Evolutionary conservation across 1,140 invertebrate genomes (phyloP).

Genomic region (Caenorhabditis elegans): WBcel235 BX284605.5:2284501-2285000

Average conservation of each 20-base stretch:
- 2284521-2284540: not conserved
- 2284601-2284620: not conserved
- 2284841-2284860: conserved; percentile 8
- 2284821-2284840: not conserved
- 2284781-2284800: not conserved
- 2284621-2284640: not conserved
- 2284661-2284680: not conserved
- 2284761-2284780: not conserved
- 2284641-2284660: not conserved
- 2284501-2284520: not conserved
- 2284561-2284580: not conserved
- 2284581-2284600: not conserved
- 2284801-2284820: not conserved
- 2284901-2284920: too few relatives aligned
- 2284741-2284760: not conserved
- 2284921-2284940: too few relatives aligned
- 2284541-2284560: not conserved
- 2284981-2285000: too few relatives aligned
- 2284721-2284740: not conserved
- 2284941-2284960: too few relatives aligned
- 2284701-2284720: not conserved
- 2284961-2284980: too few relatives aligned
- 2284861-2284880: not conserved
- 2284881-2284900: not conserved
- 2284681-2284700: not conserved